Base-by-base conservation (phyloP, 2,888 invertebrate genomes). In the Macrophya alboannulata region DNA sequence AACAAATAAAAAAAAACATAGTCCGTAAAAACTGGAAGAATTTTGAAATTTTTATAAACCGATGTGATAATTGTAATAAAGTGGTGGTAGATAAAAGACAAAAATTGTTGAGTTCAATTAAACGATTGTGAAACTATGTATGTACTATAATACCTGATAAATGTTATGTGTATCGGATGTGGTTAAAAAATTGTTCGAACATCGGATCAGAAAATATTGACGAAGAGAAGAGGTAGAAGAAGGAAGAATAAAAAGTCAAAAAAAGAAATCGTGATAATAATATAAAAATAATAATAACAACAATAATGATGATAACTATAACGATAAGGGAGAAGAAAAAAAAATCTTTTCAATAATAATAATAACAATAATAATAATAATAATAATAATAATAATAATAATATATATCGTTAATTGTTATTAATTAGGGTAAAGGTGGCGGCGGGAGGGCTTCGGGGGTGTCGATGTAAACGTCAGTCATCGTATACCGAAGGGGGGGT, bases 391-490 rank as follows among this genome's bases (percentile, higher is more conserved):
- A n/a, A 55, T 55, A 55, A 55, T 55, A 5, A 8, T 8, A 6
- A n/a, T 8, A 55, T n/a, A 2, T 55, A n/a, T 55, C n/a, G 17
- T 55, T 55, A 55, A 55, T 55, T 55, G 55, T 8, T 55, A 55
- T 55, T 8, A n/a, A n/a, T 17, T 17, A 43, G 5, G 43, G 43
- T 43, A 9, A 9, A 43, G 43, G 43, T 2, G 6, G 43, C 4
- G 43, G 9, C 9, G 51, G 51, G 51, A 17, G 51, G 51, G 12
- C 15, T 12, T 12, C 15, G 62, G 8, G 62, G 25, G 62, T 21
- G 37, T 68, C 37, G 68, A 68, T 62, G 62, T 62, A 31, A 62
- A 31, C 62, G 62, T 62, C 62, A 12, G 21, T 62, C 62, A 31
- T 31, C 10, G 25, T 25, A 62, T 25, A 48, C 9, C 1, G 8